Percentiles rank a stretch among this genome's conserved stretches.
These are phyloP conservation scores for Phlogophora meticulosa DNA, from an alignment of 2,888 invertebrate genomes.

Conservation along the genomic window DNA sequence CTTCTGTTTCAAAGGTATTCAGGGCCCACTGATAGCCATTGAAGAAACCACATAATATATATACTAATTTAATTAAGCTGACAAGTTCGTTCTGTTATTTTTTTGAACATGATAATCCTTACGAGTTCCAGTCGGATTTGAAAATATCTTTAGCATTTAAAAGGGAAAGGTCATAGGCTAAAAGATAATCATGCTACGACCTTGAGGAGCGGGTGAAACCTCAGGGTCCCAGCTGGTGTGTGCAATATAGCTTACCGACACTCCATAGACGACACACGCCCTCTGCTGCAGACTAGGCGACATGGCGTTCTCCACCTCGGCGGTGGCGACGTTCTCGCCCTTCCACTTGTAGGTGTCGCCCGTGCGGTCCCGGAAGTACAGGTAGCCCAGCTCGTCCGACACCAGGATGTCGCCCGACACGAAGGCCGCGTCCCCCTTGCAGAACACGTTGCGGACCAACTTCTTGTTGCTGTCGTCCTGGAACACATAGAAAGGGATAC, in stretches of 20 bases:
- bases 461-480: conserved; percentile 96
- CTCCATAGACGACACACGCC: conserved; percentile 97
- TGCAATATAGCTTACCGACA: conserved; percentile 92
- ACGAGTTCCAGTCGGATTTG: too few relatives aligned
- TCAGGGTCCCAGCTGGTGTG: too few relatives aligned
- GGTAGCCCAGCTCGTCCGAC: conserved; percentile 97
- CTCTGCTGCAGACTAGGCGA: conserved; percentile 94
- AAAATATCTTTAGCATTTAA: too few relatives aligned
- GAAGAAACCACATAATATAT: too few relatives aligned
- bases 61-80: too few relatives aligned
- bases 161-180: too few relatives aligned
- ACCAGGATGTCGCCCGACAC: conserved; percentile 97
- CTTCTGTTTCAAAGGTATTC: too few relatives aligned
- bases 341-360: conserved; percentile 97
- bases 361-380: conserved; percentile 97
- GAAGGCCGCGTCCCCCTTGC: conserved; percentile 96
- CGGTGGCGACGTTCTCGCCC: conserved; percentile 99
- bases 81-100: too few relatives aligned
- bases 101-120: too few relatives aligned
- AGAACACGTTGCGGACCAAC: conserved; percentile 95
- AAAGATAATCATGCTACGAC: too few relatives aligned
- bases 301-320: conserved; percentile 98
- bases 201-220: too few relatives aligned
- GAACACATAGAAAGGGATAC: not conserved
- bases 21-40: too few relatives aligned